Evolutionary conservation across 2,113 vertebrate genomes (phyloP), one percentile per base, ranked within the genome.

Genomic region (Microtus oregoni): DNA sequence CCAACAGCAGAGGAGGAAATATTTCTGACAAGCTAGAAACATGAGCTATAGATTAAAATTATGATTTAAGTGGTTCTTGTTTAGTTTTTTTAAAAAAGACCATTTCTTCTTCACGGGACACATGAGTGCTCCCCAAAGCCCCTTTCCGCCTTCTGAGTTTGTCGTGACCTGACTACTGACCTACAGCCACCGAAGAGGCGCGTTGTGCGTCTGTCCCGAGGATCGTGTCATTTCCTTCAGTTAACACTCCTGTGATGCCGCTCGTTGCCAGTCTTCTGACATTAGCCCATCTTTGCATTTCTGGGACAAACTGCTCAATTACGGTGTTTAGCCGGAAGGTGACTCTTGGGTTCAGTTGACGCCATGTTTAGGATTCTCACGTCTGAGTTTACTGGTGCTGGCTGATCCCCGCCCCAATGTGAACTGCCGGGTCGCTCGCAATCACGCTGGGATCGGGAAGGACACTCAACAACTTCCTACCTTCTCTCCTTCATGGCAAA

Each of bases 201-300:
- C 20, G 0, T 9, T 81, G 10, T 7, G 55, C 8, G 4, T 55
- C 79, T 81, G 78, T n/a, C 19, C 79, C 1, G 22, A 15, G 22
- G 52, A 8, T 68, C 44, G 1, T 5, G 3, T 89, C 65, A 41
- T 58, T 79, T 68, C 87, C 78, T 67, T 82, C 32, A 24, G 24
- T 20, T 10, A 10, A 32, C 47, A 50, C 47, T 52, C 6, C 1
- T 55, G 15, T 19, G 30, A 8, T 44, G 4, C 0, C 0, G 58
- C 30, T 24, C 24, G 7, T 3, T 30, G 30, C 52, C 20, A 3
- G 73, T 88, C 94, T 81, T 63, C 93, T 89, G 47, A 35, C 77
- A 50, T 92, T 85, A 85, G 95, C 78, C 94, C 58, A 38, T 87
- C 95, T 92, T 94, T 95, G 86, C 38, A 32, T 94, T 95, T 88